Base-by-base conservation (phyloP, 2,113 vertebrate genomes). In the Amphiprion ocellaris region DNA sequence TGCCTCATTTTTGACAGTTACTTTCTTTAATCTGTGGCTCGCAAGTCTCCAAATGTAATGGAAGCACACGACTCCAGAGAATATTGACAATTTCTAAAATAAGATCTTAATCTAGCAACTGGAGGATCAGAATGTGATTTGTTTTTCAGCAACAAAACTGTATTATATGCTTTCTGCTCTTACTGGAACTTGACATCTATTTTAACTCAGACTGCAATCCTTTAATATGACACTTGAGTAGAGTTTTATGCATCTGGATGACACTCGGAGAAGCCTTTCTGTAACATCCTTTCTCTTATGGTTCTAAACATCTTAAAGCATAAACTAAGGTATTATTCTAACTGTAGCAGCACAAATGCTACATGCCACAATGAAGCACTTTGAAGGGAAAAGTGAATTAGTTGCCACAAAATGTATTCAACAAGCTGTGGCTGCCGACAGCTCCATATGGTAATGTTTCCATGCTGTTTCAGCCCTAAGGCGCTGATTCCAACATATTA, bases 361-460 rank as follows among this genome's bases (percentile, higher is more conserved):
- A 16, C 0, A 12, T 58, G 17, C 39, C 66, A 70, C 16, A n/a
- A 74, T 23, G 50, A 24, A 33, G 41, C 33, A 15, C 15, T 68
- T 54, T 74, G 17, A 55, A 41, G 44, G 71, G 30, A 19, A 33
- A 49, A 69, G 49, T 47, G 6, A 69, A 84, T 66, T 50, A 41
- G 47, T 64, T 19, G 23, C 44, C 14, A 62, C 41, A 49, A n/a
- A 46, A 44, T 30, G 30, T 53, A 67, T 83, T 66, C 53, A 71
- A 75, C 80, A 39, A 61, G 2, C 70, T 47, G 60, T 66, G 75
- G 23, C 23, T 74, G 54, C 73, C 70, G 79, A 83, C 28, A 60
- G 54, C 77, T 79, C 66, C 64, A 39, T 82, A 82, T 82, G 78
- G 54, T 55, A 67, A 81, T 71, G 69, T 53, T 59, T 62, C 73